Conservation (phyloP, 2,113 vertebrate genomes). For the Antechinus flavipes region DNA sequence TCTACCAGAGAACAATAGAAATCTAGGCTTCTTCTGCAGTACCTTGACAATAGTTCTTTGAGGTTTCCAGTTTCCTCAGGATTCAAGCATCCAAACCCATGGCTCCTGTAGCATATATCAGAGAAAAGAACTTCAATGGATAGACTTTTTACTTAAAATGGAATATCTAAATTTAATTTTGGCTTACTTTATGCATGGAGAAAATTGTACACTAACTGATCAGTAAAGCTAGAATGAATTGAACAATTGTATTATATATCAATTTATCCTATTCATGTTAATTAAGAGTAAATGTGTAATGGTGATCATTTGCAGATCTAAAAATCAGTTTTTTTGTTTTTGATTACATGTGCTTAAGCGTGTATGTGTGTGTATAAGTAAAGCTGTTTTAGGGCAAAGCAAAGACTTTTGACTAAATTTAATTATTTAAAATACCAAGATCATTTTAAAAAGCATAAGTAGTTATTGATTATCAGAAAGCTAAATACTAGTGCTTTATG, state of each 20-base stretch:
- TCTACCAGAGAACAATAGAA: neutral
- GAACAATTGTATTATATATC: neutral
- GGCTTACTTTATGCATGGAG: neutral
- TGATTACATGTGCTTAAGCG: neutral
- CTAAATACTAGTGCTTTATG: conserved; percentile 6
- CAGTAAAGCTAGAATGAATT: neutral
- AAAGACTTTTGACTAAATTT: neutral
- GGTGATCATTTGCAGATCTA: neutral
- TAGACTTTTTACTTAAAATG: neutral
- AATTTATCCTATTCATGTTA: neutral
- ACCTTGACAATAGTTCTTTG: neutral
- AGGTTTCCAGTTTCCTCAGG: neutral
- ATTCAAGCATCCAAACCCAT: neutral
- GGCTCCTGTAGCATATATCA: neutral
- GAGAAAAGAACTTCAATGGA: neutral
- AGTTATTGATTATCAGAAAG: neutral
- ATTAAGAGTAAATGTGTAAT: neutral
- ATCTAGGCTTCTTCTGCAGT: neutral
- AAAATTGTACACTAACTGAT: neutral
- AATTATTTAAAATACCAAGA: neutral
- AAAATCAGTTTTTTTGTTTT: neutral
- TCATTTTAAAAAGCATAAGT: neutral
- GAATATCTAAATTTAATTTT: neutral
- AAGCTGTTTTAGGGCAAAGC: neutral
- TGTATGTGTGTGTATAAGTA: neutral